phyloP scores from a whole-genome alignment of 2,113 vertebrate genomes.

The Gorilla gorilla region DNA sequence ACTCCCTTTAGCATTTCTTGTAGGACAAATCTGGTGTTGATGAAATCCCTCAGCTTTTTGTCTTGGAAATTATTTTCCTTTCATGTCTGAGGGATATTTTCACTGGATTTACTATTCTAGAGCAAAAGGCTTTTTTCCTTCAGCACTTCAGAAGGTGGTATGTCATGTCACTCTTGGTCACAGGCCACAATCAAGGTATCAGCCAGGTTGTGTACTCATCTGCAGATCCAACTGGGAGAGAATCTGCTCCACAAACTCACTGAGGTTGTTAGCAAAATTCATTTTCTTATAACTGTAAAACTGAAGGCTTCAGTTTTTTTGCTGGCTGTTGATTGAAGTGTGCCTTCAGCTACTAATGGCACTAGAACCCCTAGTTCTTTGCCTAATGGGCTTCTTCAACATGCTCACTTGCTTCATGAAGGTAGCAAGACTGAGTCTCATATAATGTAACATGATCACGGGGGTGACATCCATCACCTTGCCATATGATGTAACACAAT shows the following conservation, averaged over 20 bases:
- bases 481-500: not conserved
- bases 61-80: too few relatives aligned
- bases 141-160: too few relatives aligned
- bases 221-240: not conserved
- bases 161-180: not conserved
- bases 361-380: not conserved
- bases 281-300: not conserved
- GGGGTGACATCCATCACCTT: not conserved
- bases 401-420: not conserved
- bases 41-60: too few relatives aligned
- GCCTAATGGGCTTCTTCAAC: not conserved
- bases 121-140: too few relatives aligned
- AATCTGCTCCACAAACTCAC: not conserved
- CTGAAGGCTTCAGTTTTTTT: not conserved
- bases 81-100: too few relatives aligned
- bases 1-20: too few relatives aligned
- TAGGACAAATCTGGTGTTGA: too few relatives aligned
- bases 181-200: not conserved
- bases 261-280: not conserved
- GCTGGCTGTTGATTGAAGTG: not conserved
- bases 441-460: not conserved
- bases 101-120: too few relatives aligned
- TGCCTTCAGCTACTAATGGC: not conserved
- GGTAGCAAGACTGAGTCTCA: not conserved
- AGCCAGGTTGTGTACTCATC: not conserved